Percentiles rank a stretch among this genome's conserved stretches.
These are phyloP conservation scores for Chaetodon trifascialis DNA, from an alignment of 2,113 vertebrate species.

Conservation along the genomic window DNA sequence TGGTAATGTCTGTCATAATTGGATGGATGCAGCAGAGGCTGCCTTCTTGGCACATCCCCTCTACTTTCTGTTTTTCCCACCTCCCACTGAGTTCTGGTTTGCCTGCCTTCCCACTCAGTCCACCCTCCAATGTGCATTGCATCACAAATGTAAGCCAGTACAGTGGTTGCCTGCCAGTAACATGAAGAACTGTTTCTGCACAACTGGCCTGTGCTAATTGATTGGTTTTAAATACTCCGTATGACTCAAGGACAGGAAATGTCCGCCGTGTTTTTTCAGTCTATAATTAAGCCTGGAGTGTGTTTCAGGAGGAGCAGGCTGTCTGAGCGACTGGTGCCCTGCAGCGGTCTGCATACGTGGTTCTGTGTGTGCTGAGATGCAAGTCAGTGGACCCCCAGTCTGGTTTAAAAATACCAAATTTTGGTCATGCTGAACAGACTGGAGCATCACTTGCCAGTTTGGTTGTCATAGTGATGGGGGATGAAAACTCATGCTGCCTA, in stretches of 20 bases:
- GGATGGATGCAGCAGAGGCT: slow-evolving; percentile 35
- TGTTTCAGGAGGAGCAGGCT: slow-evolving; percentile 39
- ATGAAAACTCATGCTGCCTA: slow-evolving; percentile 49
- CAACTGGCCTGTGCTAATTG: slow-evolving; percentile 42
- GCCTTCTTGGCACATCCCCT: slow-evolving; percentile 38
- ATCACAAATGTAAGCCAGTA: slow-evolving; percentile 38
- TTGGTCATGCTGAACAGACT: slow-evolving; percentile 37
- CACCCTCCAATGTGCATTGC: slow-evolving; percentile 44
- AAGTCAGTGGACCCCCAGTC: slow-evolving; percentile 24
- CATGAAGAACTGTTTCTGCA: slow-evolving; percentile 31
- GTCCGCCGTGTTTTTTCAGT: neutral
- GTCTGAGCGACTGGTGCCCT: slow-evolving; percentile 27
- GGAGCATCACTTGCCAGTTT: slow-evolving; percentile 31
- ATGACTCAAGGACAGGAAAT: slow-evolving; percentile 42
- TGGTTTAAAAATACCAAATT: slow-evolving; percentile 49
- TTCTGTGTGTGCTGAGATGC: slow-evolving; percentile 16
- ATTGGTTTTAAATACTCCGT: slow-evolving; percentile 44
- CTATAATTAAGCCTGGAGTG: slow-evolving; percentile 60
- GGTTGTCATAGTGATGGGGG: slow-evolving; percentile 69
- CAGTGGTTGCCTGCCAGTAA: slow-evolving; percentile 30
- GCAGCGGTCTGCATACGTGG: slow-evolving; percentile 41
- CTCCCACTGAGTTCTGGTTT: slow-evolving; percentile 66
- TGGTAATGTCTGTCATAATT: slow-evolving; percentile 8
- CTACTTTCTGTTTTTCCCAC: slow-evolving; percentile 55
- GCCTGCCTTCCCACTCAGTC: slow-evolving; percentile 65